Evolutionary conservation across 2,888 invertebrate genomes (phyloP), one percentile per base, ranked within the genome.

Genomic region (Dryobota labecula): DNA sequence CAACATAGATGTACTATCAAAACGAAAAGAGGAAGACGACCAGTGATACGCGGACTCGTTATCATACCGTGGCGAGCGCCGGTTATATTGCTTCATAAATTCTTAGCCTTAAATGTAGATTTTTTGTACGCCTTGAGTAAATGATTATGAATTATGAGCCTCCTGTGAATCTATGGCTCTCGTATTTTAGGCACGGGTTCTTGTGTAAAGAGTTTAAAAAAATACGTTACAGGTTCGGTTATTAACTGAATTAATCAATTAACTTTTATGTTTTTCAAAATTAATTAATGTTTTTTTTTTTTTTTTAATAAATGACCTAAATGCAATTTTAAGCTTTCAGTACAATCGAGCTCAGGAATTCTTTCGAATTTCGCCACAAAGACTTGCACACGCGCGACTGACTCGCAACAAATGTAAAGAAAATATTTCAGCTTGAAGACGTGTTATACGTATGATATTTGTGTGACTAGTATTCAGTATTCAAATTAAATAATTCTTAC

Each of bases 61-160:
- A 38, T 18, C 2, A 24, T 58, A 41, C 11, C 18, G 38, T 11
- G 13, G 20, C 27, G 20, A 27, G 27, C 20, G 43, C 20, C 2
- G 27, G 20, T 47, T 30, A n/a, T 47, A 66, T 45, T 6, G 24
- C 65, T 66, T 18, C 66, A 66, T 24, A 33, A 24, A 36, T 66
- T 45, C 43, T 36, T 66, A 66, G 7, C 20, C 20, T 6, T 27
- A 24, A 33, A 18, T 33, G 20, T 8, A 2, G 8, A 2, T 18
- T 58, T 13, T 27, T 41, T 45, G 15, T 4, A 41, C 0, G 7
- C 20, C 20, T 8, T 43, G 20, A 27, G 8, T 45, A 13, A 24
- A 58, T 27, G 20, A 47, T 45, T 60, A 20, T 20, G 9, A 45
- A 33, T 43, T 7, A 41, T 18, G 24, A 2, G n/a, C 38, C 6